These are phyloP conservation scores for Sminthopsis crassicaudata DNA, from an alignment of 2,113 vertebrate genomes.

Conservation along the genomic window DNA sequence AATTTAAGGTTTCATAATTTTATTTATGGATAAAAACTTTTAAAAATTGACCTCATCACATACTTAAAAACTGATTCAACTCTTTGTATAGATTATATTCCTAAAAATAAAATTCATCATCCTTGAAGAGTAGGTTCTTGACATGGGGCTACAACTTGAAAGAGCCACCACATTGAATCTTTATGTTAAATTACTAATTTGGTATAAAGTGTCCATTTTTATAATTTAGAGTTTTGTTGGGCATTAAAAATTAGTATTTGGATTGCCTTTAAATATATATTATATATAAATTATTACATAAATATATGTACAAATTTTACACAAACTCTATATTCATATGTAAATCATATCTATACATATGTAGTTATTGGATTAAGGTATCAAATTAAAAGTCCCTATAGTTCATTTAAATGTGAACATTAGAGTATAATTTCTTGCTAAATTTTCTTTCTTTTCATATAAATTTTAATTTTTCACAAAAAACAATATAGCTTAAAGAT, in stretches of 20 bases:
- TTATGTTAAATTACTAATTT: background rate
- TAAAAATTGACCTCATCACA: background rate
- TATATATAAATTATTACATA: background rate
- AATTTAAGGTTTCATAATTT: background rate
- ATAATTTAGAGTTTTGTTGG: background rate
- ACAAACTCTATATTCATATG: background rate
- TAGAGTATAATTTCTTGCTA: slow-evolving; percentile 31
- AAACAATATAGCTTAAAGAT: slow-evolving; percentile 30
- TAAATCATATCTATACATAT: background rate
- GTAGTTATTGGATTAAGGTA: background rate
- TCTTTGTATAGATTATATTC: background rate
- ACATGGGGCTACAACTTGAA: background rate
- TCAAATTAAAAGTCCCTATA: background rate
- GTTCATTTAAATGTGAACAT: slow-evolving; percentile 21
- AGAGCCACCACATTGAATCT: background rate
- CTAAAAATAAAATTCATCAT: background rate
- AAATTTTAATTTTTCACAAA: slow-evolving; percentile 47
- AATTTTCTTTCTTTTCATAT: slow-evolving; percentile 39
- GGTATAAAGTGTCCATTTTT: background rate
- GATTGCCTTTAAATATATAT: background rate
- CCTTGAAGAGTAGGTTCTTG: background rate
- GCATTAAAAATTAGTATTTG: background rate
- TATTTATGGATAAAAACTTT: background rate
- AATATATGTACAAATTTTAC: too few relatives aligned
- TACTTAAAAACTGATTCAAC: background rate